Conservation (phyloP, 2,113 vertebrate genomes). For the Paralichthys olivaceus region DNA sequence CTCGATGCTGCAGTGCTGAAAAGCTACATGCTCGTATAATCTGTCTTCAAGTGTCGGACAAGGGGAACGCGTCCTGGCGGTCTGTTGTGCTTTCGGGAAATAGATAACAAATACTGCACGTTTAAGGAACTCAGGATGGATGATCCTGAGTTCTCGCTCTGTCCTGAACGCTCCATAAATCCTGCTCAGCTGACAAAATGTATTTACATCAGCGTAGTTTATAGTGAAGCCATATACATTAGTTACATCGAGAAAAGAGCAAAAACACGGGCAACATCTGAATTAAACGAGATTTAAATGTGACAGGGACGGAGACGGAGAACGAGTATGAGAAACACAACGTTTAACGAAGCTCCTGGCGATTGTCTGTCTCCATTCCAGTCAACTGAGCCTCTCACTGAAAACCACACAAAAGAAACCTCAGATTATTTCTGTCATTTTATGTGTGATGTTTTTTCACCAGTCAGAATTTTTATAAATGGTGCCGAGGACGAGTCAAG, state of each 20-base stretch:
- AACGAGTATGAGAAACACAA: neutral
- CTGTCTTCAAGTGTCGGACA: conserved; percentile 2
- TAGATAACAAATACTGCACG: conserved; percentile 3
- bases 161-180: conserved; percentile 6
- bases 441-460: too few species aligned
- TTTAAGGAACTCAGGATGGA: neutral
- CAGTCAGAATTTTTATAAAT: too few species aligned
- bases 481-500: too few species aligned
- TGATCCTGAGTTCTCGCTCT: neutral
- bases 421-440: too few species aligned
- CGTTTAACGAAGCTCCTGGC: neutral
- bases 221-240: conserved; percentile 44
- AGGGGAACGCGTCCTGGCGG: conserved; percentile 3
- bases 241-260: conserved; percentile 22
- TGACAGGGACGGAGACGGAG: too few species aligned
- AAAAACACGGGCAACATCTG: conserved; percentile 21
- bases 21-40: conserved; percentile 54
- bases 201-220: conserved; percentile 15
- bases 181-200: conserved; percentile 25
- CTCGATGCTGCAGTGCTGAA: conserved; percentile 24
- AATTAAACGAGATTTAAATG: conserved; percentile 10
- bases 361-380: neutral
- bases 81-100: conserved; percentile 24
- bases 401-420: too few species aligned
- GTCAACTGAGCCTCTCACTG: neutral